A percentile compares a stretch with the other conserved stretches of the same genome.
These are phyloP conservation scores for Ascaphus truei DNA, from an alignment of 2,113 vertebrate genomes.

Conservation along the genomic window DNA sequence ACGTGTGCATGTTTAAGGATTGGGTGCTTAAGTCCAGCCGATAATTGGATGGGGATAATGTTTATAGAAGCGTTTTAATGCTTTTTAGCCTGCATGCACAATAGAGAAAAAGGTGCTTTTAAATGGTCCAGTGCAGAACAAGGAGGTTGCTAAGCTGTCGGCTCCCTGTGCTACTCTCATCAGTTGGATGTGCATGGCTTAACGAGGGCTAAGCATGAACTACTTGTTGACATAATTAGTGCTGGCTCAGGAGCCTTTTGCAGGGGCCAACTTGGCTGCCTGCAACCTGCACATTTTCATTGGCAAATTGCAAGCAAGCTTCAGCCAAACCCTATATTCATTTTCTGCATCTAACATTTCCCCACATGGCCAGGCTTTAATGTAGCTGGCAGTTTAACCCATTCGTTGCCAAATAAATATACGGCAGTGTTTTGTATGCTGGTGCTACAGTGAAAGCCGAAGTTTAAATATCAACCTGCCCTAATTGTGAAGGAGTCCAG, in stretches of 20 bases:
- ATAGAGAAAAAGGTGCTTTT: no score
- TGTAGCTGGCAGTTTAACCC: constrained; percentile 51
- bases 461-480: no score
- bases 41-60: not conserved
- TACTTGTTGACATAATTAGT: constrained; percentile 77
- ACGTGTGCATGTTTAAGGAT: no score
- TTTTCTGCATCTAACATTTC: constrained; percentile 52
- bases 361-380: constrained; percentile 49
- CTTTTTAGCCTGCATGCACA: no score
- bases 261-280: constrained; percentile 66
- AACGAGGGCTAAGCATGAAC: constrained; percentile 52
- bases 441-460: no score
- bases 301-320: constrained; percentile 64
- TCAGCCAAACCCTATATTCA: constrained; percentile 71
- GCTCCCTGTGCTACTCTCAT: constrained; percentile 9
- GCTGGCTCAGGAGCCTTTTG: constrained; percentile 54
- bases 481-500: no score
- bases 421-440: no score
- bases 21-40: no score
- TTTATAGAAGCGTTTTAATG: not conserved
- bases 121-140: constrained; percentile 70
- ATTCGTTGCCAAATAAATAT: not conserved
- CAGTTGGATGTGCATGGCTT: constrained; percentile 42
- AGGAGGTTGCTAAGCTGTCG: constrained; percentile 56
- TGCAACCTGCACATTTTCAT: constrained; percentile 51